A percentile compares a stretch with the other conserved stretches of the same genome.
Evolutionary conservation across 2,888 invertebrate genomes (phyloP).

Genomic region (Apamea epomidion): DNA sequence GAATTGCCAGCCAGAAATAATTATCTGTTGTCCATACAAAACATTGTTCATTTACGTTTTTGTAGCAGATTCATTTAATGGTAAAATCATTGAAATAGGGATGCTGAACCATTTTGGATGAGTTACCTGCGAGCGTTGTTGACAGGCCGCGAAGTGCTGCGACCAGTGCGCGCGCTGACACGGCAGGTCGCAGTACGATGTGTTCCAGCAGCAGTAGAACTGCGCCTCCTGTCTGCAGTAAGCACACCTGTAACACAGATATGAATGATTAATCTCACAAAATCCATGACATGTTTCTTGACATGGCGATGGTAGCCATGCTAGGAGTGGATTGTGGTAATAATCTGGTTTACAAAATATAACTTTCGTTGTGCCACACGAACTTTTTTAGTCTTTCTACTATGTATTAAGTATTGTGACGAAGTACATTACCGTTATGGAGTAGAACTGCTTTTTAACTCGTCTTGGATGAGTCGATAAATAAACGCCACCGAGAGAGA

Average conservation of each 20-base stretch:
- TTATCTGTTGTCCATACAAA: background rate
- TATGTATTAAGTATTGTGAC: no score
- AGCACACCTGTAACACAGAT: conserved; percentile 91
- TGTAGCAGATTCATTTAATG: background rate
- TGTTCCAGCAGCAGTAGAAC: conserved; percentile 99
- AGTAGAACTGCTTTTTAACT: no score
- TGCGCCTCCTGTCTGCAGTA: conserved; percentile 96
- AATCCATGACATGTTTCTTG: background rate
- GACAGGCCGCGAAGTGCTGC: conserved; percentile 91
- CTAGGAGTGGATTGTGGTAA: background rate
- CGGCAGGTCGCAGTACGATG: conserved; percentile 97
- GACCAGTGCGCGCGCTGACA: conserved; percentile 97
- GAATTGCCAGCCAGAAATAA: background rate
- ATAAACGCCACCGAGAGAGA: no score
- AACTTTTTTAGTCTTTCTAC: no score
- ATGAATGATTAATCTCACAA: background rate
- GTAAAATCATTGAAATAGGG: background rate
- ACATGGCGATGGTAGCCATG: background rate
- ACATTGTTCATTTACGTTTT: background rate
- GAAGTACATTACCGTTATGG: no score
- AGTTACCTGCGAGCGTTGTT: conserved; percentile 72
- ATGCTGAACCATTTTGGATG: background rate
- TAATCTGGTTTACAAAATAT: background rate
- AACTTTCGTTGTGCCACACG: no score
- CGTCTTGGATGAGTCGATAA: no score